Conservation (phyloP, 2,113 vertebrate genomes). For the Callocephalon fimbriatum region DNA sequence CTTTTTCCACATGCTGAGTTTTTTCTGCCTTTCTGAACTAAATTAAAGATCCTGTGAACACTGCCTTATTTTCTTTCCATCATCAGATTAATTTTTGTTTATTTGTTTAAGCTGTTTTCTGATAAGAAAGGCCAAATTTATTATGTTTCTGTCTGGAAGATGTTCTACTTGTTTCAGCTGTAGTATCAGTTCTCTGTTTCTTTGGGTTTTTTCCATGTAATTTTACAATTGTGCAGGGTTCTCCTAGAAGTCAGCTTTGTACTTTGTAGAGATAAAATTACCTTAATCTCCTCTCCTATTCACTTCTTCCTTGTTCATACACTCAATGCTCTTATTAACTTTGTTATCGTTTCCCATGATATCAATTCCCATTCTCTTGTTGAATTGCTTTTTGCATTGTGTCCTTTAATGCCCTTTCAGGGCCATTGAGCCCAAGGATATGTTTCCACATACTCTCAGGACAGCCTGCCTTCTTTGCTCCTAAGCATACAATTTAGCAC, state of each 20-base stretch:
- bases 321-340: neutral
- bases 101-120: neutral
- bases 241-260: neutral
- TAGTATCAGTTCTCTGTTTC: neutral
- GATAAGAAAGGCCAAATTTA: neutral
- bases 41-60: neutral
- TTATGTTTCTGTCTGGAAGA: neutral
- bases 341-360: neutral
- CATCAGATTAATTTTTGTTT: neutral
- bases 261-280: neutral
- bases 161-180: neutral
- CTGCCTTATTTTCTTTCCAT: neutral
- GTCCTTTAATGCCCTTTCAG: neutral
- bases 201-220: fast-evolving
- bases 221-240: neutral
- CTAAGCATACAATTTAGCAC: neutral
- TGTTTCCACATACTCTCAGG: neutral
- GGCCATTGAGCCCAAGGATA: neutral
- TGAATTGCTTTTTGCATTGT: neutral
- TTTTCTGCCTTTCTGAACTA: neutral
- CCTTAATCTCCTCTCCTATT: neutral
- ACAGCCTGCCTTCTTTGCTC: neutral
- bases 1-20: neutral
- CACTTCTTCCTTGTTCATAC: neutral
- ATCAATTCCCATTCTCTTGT: neutral